Conservation (phyloP, 2,888 invertebrate species). For the Lysandra bellargus region DNA sequence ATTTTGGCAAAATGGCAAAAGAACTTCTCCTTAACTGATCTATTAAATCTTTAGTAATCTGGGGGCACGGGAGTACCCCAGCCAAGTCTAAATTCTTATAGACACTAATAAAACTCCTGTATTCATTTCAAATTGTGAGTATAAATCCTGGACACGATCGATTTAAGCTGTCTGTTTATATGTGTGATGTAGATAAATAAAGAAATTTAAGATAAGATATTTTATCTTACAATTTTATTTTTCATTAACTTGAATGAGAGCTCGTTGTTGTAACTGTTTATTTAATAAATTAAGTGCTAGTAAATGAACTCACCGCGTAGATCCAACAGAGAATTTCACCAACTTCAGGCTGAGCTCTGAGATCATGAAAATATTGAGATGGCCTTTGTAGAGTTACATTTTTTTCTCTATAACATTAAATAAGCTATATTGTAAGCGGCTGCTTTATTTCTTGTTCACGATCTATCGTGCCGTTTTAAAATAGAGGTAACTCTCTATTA, state of each 20-base stretch:
- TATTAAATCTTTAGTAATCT: too few species aligned
- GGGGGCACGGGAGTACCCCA: too few species aligned
- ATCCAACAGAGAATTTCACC: background rate
- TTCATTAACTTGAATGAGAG: conserved; percentile 64
- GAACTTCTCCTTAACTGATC: background rate
- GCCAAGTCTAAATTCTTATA: background rate
- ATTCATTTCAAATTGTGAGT: conserved; percentile 43
- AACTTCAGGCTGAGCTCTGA: background rate
- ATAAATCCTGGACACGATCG: conserved; percentile 63
- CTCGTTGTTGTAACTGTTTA: conserved; percentile 55
- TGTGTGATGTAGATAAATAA: conserved; percentile 60
- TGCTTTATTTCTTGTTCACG: background rate
- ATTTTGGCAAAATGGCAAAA: background rate
- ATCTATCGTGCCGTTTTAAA: background rate
- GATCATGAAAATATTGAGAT: background rate
- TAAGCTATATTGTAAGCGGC: background rate
- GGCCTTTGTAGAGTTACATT: background rate
- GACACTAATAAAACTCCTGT: background rate
- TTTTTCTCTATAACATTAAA: too few species aligned
- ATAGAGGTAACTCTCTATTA: background rate
- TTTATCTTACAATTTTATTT: conserved; percentile 69
- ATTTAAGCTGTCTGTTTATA: conserved; percentile 57
- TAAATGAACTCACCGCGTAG: background rate
- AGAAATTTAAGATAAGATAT: conserved; percentile 58
- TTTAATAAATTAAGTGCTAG: conserved; percentile 33